These are phyloP conservation scores for Pavo muticus DNA, from an alignment of 2,113 vertebrate species.

Conservation along the genomic window DNA sequence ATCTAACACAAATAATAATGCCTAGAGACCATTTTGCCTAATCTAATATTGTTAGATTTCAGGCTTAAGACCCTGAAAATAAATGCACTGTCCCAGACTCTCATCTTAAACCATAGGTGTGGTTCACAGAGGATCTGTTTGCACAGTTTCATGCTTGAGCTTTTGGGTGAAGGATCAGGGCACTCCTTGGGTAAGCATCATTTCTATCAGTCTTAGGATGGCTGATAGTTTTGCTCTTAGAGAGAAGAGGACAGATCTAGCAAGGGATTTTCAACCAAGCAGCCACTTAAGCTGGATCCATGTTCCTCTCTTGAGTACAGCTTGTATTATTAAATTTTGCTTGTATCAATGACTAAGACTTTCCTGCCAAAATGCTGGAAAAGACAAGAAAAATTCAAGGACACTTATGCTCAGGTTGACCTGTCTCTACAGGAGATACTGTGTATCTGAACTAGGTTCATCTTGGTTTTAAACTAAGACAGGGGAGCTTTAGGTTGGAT, in stretches of 20 bases:
- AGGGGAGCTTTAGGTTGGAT: too few species aligned
- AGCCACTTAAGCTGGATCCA: neutral
- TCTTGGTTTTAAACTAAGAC: too few species aligned
- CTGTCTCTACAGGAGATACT: rapidly evolving
- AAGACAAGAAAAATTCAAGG: neutral
- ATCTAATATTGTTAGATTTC: rapidly evolving
- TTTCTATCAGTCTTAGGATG: rapidly evolving
- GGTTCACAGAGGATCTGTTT: neutral
- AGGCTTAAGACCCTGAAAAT: neutral
- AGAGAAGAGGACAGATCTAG: neutral
- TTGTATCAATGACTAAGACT: too few species aligned
- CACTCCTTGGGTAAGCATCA: rapidly evolving
- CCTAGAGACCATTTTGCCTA: neutral
- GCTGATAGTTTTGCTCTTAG: rapidly evolving
- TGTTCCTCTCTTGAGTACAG: neutral
- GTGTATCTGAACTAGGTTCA: neutral
- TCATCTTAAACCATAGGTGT: neutral
- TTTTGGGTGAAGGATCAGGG: neutral
- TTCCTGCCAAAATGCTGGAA: neutral
- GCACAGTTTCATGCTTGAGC: neutral
- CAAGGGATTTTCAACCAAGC: neutral
- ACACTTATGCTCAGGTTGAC: neutral
- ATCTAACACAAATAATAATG: conserved; percentile 52
- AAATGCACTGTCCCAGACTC: neutral
- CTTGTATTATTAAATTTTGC: neutral